Evolutionary conservation across 2,888 invertebrate genomes (phyloP).

Genomic region (Aphodius sticticus): DNA sequence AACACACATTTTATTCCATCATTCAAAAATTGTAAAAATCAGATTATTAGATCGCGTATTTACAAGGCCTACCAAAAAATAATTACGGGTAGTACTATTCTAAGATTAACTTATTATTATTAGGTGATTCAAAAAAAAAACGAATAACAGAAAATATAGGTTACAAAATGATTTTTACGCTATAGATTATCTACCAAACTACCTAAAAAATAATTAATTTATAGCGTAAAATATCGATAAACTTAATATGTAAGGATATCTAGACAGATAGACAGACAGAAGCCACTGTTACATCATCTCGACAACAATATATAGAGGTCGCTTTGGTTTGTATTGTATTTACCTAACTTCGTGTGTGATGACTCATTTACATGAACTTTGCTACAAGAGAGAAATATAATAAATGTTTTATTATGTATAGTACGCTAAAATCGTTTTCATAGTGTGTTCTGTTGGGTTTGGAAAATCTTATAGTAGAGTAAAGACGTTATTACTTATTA

Average conservation of each 20-base stretch:
- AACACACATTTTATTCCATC: not conserved
- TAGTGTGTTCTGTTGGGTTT: not conserved
- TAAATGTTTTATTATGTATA: not conserved
- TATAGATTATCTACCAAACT: too few species aligned
- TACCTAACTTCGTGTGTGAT: slow-evolving; percentile 22
- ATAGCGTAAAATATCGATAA: not conserved
- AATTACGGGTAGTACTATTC: not conserved
- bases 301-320: slow-evolving; percentile 52
- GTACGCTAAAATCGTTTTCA: not conserved
- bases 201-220: not conserved
- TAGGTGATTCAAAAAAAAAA: not conserved
- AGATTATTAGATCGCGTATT: not conserved
- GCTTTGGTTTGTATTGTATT: slow-evolving; percentile 21
- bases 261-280: slow-evolving; percentile 59
- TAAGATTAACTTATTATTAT: not conserved
- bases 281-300: slow-evolving; percentile 54
- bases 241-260: slow-evolving; percentile 37
- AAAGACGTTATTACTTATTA: not conserved
- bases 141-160: not conserved
- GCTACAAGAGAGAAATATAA: slow-evolving; percentile 16
- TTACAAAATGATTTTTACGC: too few species aligned
- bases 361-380: slow-evolving; percentile 19
- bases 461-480: slow-evolving; percentile 6
- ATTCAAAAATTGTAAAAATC: not conserved
- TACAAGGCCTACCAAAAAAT: not conserved